Evolutionary conservation across 2,113 vertebrate genomes (phyloP).

Genomic region (Aldabrachelys gigantea): DNA sequence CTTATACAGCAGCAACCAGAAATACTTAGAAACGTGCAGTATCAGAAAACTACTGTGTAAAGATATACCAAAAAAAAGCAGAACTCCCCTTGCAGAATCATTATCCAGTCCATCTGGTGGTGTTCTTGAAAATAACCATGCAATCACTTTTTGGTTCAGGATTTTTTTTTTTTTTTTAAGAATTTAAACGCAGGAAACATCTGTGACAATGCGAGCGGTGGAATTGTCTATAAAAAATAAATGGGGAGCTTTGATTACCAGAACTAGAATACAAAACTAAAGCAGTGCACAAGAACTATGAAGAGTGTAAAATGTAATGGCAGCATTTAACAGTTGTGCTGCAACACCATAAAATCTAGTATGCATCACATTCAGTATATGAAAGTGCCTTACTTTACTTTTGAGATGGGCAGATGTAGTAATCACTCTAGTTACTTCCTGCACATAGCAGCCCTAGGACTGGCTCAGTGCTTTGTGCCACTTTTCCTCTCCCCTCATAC

Average conservation of each 20-base stretch:
- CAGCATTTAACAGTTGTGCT: conserved; percentile 48
- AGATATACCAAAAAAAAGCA: not conserved
- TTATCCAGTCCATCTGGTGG: not conserved
- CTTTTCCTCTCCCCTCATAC: not conserved
- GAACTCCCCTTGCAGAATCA: not conserved
- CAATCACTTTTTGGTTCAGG: not conserved
- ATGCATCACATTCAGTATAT: not conserved
- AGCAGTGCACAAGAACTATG: not conserved
- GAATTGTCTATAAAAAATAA: conserved; percentile 4
- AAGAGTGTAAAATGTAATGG: conserved; percentile 36
- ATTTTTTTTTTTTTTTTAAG: not conserved
- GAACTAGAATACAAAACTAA: conserved; percentile 10
- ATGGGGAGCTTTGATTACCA: not conserved
- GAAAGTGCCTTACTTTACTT: conserved; percentile 19
- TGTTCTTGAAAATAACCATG: not conserved
- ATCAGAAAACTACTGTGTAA: not conserved
- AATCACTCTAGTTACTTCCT: conserved; percentile 15
- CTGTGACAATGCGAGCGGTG: not conserved
- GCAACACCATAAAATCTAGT: conserved; percentile 27
- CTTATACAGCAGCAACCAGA: not conserved
- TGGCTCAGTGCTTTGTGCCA: not conserved
- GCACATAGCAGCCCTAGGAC: conserved; percentile 28
- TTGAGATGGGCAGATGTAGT: not conserved
- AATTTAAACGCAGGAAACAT: not conserved
- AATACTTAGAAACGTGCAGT: not conserved